phyloP scores from a whole-genome alignment of 2,888 invertebrate genomes.

The Phortica okadai region DNA sequence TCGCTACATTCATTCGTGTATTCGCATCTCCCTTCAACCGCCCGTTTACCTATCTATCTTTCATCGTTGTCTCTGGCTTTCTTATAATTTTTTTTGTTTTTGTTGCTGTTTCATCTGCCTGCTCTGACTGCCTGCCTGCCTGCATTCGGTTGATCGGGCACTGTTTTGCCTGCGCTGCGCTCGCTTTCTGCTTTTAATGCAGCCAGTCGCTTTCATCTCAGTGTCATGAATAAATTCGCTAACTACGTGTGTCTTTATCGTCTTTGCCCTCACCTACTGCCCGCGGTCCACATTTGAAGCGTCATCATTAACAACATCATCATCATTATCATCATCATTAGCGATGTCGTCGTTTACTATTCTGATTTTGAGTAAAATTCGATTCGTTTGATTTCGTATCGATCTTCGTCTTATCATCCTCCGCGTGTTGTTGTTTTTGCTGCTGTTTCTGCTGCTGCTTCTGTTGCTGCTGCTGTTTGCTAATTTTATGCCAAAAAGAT shows the following conservation, averaged over 20 bases:
- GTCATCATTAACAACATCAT: too few relatives aligned
- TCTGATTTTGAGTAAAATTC: conserved; percentile 36
- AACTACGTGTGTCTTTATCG: not conserved
- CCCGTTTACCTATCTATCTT: not conserved
- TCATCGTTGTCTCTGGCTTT: not conserved
- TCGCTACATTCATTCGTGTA: not conserved
- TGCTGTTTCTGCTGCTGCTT: not conserved
- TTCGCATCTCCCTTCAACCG: not conserved
- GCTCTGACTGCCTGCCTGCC: conserved; percentile 1
- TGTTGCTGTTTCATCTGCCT: conserved; percentile 4
- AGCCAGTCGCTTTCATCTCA: conserved; percentile 16
- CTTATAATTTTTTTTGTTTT: not conserved
- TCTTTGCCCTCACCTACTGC: too few relatives aligned
- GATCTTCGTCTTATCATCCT: conserved; percentile 43
- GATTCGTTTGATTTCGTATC: conserved; percentile 53
- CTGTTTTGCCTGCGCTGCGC: not conserved
- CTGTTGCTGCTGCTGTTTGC: conserved; percentile 44
- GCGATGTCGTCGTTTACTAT: conserved; percentile 37
- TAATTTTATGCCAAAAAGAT: conserved; percentile 61
- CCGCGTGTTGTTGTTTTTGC: conserved; percentile 50
- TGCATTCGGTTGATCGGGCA: not conserved
- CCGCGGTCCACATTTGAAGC: too few relatives aligned
- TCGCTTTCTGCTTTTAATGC: not conserved
- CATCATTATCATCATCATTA: too few relatives aligned
- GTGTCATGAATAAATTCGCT: conserved; percentile 18